A percentile compares a stretch with the other conserved stretches of the same genome.
Evolutionary conservation across 2,888 invertebrate species (phyloP).

Genomic region (Catocala sponsa): DNA sequence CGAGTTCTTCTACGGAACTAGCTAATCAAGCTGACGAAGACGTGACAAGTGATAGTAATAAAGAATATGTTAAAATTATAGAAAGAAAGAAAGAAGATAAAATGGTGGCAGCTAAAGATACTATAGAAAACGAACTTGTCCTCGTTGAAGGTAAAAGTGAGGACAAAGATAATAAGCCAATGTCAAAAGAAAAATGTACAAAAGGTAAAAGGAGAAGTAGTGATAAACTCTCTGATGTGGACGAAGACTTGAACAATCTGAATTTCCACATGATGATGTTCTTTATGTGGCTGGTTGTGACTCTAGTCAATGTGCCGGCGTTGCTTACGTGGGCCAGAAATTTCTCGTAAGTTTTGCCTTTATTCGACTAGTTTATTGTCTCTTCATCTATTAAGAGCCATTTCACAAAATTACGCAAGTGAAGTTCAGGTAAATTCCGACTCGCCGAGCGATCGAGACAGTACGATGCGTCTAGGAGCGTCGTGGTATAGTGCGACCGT

Average conservation of each 20-base stretch:
- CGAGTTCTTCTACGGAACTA: constrained; percentile 15
- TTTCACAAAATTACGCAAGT: no score
- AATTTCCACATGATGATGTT: constrained; percentile 93
- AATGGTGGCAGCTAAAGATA: neutral
- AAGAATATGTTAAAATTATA: constrained; percentile 8
- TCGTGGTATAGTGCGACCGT: no score
- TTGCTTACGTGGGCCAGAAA: constrained; percentile 94
- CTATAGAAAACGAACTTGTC: constrained; percentile 7
- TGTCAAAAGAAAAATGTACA: constrained; percentile 18
- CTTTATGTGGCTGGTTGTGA: constrained; percentile 89
- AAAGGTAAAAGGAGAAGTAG: constrained; percentile 26
- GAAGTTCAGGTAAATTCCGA: no score
- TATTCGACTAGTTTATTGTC: neutral
- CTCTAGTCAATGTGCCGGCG: constrained; percentile 91
- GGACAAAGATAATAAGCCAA: constrained; percentile 7
- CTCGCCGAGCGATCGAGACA: no score
- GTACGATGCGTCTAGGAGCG: no score
- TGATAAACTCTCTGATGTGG: constrained; percentile 41
- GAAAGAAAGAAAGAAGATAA: neutral
- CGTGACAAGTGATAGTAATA: constrained; percentile 6
- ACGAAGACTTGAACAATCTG: constrained; percentile 83
- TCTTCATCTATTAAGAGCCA: no score
- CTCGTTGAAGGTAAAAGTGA: neutral
- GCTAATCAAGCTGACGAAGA: constrained; percentile 17
- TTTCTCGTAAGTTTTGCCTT: constrained; percentile 89